Evolutionary conservation across 2,888 invertebrate species (phyloP).

Genomic region (Doris montereyensis): DNA sequence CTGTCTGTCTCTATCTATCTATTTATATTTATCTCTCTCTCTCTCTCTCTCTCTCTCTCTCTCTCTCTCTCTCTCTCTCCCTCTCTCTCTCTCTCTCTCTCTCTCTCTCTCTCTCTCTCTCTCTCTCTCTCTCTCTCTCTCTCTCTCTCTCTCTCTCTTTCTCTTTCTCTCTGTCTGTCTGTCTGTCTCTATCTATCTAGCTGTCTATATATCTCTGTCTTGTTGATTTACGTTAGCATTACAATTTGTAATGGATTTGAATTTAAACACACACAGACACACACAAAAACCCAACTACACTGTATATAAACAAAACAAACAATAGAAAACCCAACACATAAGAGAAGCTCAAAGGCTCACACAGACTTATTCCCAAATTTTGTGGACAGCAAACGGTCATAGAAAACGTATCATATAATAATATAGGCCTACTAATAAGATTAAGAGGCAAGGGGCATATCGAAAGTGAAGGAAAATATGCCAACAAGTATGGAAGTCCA

Average conservation of each 20-base stretch:
- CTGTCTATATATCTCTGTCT: too few relatives aligned
- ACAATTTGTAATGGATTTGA: too few relatives aligned
- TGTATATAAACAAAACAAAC: neutral
- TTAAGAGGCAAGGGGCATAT: too few relatives aligned
- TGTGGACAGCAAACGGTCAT: too few relatives aligned
- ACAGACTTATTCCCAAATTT: too few relatives aligned
- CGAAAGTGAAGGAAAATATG: too few relatives aligned
- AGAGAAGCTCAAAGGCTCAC: too few relatives aligned
- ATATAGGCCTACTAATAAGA: too few relatives aligned
- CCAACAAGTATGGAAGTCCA: too few relatives aligned
- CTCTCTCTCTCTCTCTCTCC: neutral
- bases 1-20: conserved; percentile 19
- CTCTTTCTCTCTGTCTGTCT: neutral
- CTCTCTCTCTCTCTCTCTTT: neutral
- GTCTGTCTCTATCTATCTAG: neutral
- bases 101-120: neutral
- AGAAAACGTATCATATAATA: too few relatives aligned
- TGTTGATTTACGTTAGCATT: too few relatives aligned
- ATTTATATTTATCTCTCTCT: conserved; percentile 7
- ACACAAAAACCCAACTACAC: neutral
- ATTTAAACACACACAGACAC: neutral
- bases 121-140: neutral
- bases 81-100: neutral
- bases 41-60: neutral
- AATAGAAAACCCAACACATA: too few relatives aligned